Conservation (phyloP, 2,113 vertebrate species). For the Platichthys stellatus region DNA sequence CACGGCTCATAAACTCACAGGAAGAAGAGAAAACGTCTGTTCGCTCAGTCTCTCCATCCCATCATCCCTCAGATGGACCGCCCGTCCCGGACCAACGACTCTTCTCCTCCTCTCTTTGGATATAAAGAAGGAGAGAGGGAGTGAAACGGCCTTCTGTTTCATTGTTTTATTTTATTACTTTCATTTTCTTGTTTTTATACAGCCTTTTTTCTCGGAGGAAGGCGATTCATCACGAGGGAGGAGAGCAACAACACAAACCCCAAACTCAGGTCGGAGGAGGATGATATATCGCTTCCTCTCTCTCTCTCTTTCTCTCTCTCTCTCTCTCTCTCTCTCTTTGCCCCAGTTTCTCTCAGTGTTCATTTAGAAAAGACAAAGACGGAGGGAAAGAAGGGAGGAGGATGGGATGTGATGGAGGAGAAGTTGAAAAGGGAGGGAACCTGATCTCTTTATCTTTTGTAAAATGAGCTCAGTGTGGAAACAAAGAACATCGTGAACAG, state of each 20-base stretch:
- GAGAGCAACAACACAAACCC: constrained; percentile 56
- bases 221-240: constrained; percentile 54
- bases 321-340: constrained; percentile 13
- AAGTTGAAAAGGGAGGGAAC: background rate
- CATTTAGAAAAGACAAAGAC: background rate
- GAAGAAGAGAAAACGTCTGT: constrained; percentile 48
- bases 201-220: constrained; percentile 37
- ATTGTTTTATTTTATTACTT: constrained; percentile 64
- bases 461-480: too few species aligned
- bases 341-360: constrained; percentile 14
- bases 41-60: constrained; percentile 35
- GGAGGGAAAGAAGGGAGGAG: background rate
- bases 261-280: constrained; percentile 43
- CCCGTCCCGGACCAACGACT: background rate
- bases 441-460: too few species aligned
- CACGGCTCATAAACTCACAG: constrained; percentile 55
- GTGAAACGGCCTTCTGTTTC: constrained; percentile 48
- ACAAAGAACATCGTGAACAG: too few species aligned
- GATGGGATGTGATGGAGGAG: background rate
- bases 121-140: constrained; percentile 12
- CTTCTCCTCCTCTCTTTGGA: background rate
- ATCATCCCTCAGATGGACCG: constrained; percentile 21
- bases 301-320: background rate
- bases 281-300: constrained; percentile 54
- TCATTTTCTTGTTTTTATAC: constrained; percentile 61